Conservation (phyloP, 2,888 invertebrate genomes). For the Mystacides longicornis region DNA sequence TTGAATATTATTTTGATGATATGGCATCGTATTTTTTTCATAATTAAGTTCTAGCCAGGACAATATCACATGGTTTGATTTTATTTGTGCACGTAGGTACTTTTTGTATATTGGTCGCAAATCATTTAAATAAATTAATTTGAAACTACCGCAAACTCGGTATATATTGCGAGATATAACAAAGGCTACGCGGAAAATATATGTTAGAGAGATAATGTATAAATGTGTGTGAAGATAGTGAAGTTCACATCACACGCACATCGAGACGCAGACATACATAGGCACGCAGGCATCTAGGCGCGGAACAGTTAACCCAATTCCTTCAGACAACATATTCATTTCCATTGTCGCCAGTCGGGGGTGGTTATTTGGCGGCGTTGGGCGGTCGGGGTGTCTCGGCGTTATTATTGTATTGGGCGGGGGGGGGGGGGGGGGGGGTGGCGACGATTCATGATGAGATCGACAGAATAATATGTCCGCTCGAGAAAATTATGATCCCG, state of each 20-base stretch:
- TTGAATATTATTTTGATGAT: too few relatives aligned
- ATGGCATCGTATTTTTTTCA: too few relatives aligned
- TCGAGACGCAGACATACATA: neutral
- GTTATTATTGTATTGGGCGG: neutral
- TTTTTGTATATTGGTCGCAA: too few relatives aligned
- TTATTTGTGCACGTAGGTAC: too few relatives aligned
- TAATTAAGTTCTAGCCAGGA: too few relatives aligned
- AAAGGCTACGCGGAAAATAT: too few relatives aligned
- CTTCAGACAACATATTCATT: conserved; percentile 8
- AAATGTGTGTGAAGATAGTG: neutral
- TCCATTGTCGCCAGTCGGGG: conserved; percentile 1
- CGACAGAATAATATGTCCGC: neutral
- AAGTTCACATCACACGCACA: neutral
- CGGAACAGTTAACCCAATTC: conserved; percentile 6
- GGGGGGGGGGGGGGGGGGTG: neutral
- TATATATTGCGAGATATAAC: too few relatives aligned
- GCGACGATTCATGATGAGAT: neutral
- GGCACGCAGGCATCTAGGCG: neutral
- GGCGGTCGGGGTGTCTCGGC: neutral
- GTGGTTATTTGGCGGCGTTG: neutral
- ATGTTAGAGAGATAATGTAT: too few relatives aligned
- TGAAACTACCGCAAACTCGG: too few relatives aligned
- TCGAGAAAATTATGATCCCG: neutral
- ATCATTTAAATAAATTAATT: too few relatives aligned
- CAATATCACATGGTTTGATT: too few relatives aligned